These are phyloP conservation scores for Microtus montanus DNA, from an alignment of 2,113 vertebrate species.

Conservation along the genomic window DNA sequence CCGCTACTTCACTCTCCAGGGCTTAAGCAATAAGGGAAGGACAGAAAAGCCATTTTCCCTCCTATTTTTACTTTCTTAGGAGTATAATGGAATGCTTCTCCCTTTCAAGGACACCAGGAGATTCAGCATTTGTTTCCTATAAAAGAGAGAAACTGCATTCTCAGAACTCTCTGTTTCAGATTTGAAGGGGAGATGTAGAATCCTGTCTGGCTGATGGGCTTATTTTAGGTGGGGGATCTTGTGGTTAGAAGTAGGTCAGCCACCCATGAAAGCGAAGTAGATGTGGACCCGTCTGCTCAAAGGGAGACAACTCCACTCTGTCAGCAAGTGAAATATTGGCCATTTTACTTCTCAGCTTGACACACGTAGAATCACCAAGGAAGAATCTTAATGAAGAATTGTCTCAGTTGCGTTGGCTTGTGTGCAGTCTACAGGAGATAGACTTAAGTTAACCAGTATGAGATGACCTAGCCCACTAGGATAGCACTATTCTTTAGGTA, in stretches of 20 bases:
- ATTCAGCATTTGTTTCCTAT: neutral
- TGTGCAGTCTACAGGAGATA: neutral
- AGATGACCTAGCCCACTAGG: neutral
- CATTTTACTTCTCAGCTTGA: too few relatives aligned
- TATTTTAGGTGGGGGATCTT: neutral
- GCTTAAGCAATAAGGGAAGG: neutral
- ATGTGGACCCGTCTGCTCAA: neutral
- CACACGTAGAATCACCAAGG: too few relatives aligned
- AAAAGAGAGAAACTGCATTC: neutral
- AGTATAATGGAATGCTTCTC: neutral
- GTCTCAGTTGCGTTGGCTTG: neutral
- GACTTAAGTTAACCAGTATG: neutral
- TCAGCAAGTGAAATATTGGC: neutral
- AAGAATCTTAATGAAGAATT: neutral
- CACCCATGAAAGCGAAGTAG: neutral
- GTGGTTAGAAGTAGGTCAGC: neutral
- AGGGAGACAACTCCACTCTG: neutral
- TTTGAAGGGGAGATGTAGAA: constrained; percentile 6
- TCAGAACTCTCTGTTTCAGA: neutral
- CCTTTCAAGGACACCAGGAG: neutral
- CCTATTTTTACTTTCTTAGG: neutral
- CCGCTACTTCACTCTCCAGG: neutral
- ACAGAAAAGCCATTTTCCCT: neutral
- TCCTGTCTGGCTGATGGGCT: neutral
- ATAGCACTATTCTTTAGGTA: too few relatives aligned